phyloP scores from a whole-genome alignment of 92 coral and sea anemone species.

The Montipora capitata region DNA sequence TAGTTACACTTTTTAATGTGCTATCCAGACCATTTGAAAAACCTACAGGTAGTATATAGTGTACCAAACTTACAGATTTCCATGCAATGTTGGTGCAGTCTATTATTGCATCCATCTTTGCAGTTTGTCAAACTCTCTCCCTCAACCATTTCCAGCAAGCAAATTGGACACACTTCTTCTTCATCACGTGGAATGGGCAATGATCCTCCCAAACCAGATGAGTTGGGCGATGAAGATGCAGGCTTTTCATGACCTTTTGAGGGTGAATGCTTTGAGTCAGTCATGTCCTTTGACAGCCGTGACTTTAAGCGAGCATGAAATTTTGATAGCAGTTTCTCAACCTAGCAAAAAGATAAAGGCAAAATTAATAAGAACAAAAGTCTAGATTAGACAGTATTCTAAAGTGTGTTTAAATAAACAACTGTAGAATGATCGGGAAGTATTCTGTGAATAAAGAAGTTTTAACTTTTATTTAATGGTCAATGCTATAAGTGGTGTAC shows the following conservation, averaged over 20 bases:
- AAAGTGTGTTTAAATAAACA: too few species aligned
- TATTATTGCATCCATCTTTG: conserved; percentile 89
- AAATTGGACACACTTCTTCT: conserved; percentile 96
- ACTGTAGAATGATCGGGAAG: too few species aligned
- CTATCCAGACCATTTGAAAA: too few species aligned
- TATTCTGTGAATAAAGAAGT: too few species aligned
- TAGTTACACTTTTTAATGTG: too few species aligned
- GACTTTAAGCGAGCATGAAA: conserved; percentile 91
- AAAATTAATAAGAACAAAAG: too few species aligned
- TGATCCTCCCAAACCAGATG: conserved; percentile 49
- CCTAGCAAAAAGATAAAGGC: conserved; percentile 52
- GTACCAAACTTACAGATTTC: conserved; percentile 80
- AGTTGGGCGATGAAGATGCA: conserved; percentile 78
- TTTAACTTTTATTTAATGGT: too few species aligned
- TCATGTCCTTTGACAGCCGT: conserved; percentile 78
- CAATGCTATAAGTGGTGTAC: too few species aligned
- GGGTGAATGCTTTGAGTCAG: conserved; percentile 60
- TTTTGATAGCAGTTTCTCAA: conserved; percentile 89
- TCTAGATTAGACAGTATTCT: too few species aligned
- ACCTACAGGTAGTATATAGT: too few species aligned
- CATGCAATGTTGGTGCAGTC: conserved; percentile 98
- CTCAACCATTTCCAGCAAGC: conserved; percentile 98
- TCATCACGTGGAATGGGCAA: conserved; percentile 79
- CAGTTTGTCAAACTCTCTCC: conserved; percentile 97
- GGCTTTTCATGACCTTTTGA: conserved; percentile 67